A percentile compares a stretch with the other conserved stretches of the same genome.
phyloP scores from a whole-genome alignment of 2,113 vertebrate species.

The Tylochromis polylepis region DNA sequence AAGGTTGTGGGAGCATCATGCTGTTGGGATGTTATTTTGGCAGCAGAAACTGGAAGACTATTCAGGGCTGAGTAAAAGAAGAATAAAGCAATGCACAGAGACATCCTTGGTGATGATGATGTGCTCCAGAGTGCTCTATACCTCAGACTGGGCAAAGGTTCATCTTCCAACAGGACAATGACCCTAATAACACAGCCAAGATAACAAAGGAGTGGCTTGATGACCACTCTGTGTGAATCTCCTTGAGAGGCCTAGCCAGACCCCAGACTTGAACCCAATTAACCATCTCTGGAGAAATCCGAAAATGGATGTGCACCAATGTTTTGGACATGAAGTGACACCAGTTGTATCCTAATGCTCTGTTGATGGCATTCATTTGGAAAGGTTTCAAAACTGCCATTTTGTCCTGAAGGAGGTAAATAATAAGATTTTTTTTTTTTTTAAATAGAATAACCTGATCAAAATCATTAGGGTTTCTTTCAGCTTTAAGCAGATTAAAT shows the following conservation, averaged over 20 bases:
- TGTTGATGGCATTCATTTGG: background rate
- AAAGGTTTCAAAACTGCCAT: background rate
- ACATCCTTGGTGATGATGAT: background rate
- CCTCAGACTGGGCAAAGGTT: background rate
- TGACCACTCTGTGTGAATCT: background rate
- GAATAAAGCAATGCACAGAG: background rate
- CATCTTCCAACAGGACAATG: background rate
- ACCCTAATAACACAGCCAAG: background rate
- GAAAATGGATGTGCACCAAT: background rate
- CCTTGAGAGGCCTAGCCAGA: background rate
- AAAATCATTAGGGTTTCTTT: no score
- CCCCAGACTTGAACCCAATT: background rate
- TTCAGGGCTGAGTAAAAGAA: background rate
- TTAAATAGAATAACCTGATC: background rate
- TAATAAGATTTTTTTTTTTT: no score
- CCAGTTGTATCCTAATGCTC: background rate
- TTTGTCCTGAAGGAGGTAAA: no score
- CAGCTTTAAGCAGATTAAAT: no score
- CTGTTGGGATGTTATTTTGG: background rate
- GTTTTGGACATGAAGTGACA: background rate
- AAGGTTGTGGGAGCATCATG: background rate
- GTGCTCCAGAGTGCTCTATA: background rate
- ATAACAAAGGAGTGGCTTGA: background rate
- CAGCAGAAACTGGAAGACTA: background rate
- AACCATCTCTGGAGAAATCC: background rate